phyloP scores from a whole-genome alignment of 2,797 vertebrate genomes.

The Holocentrus rufus region DNA sequence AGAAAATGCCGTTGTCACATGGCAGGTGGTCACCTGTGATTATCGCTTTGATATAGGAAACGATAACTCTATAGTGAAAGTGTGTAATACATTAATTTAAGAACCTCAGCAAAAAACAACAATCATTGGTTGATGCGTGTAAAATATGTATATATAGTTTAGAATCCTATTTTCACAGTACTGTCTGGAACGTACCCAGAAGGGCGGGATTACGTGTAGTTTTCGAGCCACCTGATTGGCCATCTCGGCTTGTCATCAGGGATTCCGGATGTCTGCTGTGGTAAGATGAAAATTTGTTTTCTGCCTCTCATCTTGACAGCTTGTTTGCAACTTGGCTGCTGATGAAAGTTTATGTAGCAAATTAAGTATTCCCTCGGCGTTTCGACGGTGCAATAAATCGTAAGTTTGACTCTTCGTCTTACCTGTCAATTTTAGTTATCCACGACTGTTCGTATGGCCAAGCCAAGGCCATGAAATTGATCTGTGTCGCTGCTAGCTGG shows the following conservation, averaged over 20 bases:
- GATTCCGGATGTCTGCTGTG: constrained; percentile 72
- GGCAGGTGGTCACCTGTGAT: no score
- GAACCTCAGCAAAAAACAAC: background rate
- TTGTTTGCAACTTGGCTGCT: constrained; percentile 40
- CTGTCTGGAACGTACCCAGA: background rate
- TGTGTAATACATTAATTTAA: no score
- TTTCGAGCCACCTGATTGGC: constrained; percentile 59
- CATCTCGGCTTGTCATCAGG: constrained; percentile 44
- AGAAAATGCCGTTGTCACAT: no score
- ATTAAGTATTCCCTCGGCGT: constrained; percentile 26
- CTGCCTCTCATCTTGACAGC: constrained; percentile 67
- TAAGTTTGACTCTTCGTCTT: constrained; percentile 48
- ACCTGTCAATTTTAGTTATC: constrained; percentile 6
- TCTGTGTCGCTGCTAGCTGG: constrained; percentile 69
- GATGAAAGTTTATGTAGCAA: constrained; percentile 44
- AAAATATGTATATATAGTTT: background rate
- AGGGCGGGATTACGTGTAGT: constrained; percentile 35
- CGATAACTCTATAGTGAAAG: no score
- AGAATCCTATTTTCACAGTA: background rate
- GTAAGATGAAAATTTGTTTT: constrained; percentile 73
- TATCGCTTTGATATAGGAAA: no score
- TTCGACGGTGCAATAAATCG: constrained; percentile 45
- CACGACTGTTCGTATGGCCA: constrained; percentile 20
- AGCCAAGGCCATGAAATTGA: constrained; percentile 73
- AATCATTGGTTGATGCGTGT: background rate